Percentiles rank a stretch among this genome's conserved stretches.
Conservation (phyloP, 1,140 invertebrate genomes). For the Sinonovacula constricta region DNA sequence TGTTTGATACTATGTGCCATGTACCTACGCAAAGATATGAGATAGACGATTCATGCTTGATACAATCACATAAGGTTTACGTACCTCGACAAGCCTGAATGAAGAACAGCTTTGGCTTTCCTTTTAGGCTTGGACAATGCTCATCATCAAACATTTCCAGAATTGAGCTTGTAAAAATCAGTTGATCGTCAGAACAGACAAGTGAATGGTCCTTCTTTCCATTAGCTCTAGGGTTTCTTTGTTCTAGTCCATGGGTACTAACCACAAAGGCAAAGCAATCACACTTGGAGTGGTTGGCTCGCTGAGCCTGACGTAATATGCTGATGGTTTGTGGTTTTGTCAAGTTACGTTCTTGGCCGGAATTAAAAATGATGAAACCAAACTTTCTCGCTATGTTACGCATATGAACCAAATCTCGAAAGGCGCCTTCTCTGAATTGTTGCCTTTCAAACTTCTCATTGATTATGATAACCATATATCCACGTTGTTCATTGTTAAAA, state of each 20-base stretch:
- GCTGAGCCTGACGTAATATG: conserved; percentile 7
- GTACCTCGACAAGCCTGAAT: conserved; percentile 51
- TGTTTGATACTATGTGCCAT: too few species aligned
- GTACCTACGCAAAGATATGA: too few species aligned
- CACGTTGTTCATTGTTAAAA: conserved; percentile 40
- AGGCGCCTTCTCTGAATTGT: conserved; percentile 33
- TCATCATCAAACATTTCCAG: conserved; percentile 40
- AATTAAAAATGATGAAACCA: conserved; percentile 36
- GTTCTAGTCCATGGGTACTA: conserved; percentile 49
- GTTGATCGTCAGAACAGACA: conserved; percentile 23
- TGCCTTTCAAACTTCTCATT: conserved; percentile 52
- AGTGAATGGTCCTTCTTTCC: conserved; percentile 21
- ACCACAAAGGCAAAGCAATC: conserved; percentile 60
- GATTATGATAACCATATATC: conserved; percentile 52
- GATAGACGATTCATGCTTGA: too few species aligned
- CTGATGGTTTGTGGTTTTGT: conserved; percentile 7
- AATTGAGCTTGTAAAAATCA: conserved; percentile 32
- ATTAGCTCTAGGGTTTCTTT: background rate
- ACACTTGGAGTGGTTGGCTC: conserved; percentile 31
- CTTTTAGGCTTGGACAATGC: conserved; percentile 42
- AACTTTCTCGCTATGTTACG: conserved; percentile 38
- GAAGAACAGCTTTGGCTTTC: conserved; percentile 49
- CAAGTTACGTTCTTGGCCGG: background rate
- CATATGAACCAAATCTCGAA: conserved; percentile 42
- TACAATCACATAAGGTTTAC: too few species aligned